Evolutionary conservation across 2,888 invertebrate species (phyloP), one percentile per base, ranked within the genome.

Genomic region (Enoplolaimus lenunculus): DNA sequence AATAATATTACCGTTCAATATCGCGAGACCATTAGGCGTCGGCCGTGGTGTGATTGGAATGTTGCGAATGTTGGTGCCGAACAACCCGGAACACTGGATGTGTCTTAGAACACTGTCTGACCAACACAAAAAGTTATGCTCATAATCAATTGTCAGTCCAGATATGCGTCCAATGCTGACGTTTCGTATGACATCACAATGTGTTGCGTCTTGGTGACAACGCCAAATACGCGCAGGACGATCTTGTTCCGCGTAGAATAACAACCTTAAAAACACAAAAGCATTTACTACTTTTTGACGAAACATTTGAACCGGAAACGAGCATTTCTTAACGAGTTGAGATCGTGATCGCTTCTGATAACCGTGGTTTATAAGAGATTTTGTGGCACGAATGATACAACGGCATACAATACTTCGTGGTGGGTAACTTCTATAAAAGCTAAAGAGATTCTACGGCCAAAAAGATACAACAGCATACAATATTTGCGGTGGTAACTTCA

Each of bases 201-300:
- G 89, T 0, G 87, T 88, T 1, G 95, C 97, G 78, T 98, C 95
- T 0, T 91, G 87, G 76, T 89, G 88, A 0, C 93, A 91, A 75
- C 95, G 85, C 72, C 91, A 93, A 73, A 97, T 97, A 80, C 94
- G 94, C 0, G 95, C 94, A 0, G 94, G 94, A 1, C 93, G 86
- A 78, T 92, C 92, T 90, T 94, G 93, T 81, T 95, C 94, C 0
- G 93, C 90, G 85, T 91, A 95, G 84, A 93, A 95, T 68, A 95
- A 88, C 77, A 85, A 91, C 59, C 84, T 84, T n/a, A n/a, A n/a
- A n/a, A n/a, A n/a, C n/a, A n/a, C n/a, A n/a, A n/a, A n/a, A n/a
- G n/a, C n/a, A n/a, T n/a, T n/a, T n/a, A n/a, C n/a, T n/a, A n/a
- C n/a, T n/a, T n/a, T n/a, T n/a, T n/a, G n/a, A n/a, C n/a, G n/a